phyloP scores from a whole-genome alignment of 2,888 invertebrate species.

The Pandemis corylana region DNA sequence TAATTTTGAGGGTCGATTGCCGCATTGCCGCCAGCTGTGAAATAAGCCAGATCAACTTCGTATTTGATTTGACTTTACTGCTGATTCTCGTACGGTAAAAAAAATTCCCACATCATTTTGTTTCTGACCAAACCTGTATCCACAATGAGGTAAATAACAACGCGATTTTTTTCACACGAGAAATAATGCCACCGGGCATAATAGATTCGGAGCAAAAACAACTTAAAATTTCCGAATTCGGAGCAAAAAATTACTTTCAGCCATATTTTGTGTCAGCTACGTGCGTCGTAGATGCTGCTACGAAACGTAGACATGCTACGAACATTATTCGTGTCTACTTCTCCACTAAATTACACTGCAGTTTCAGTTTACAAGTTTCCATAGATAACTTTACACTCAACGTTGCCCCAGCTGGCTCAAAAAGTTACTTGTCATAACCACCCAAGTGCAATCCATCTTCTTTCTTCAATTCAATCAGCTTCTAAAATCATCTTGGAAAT shows the following conservation, averaged over 20 bases:
- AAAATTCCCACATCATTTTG: too few relatives aligned
- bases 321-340: background rate
- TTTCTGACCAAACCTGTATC: too few relatives aligned
- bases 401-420: background rate
- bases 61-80: too few relatives aligned
- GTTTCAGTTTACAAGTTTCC: background rate
- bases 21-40: too few relatives aligned
- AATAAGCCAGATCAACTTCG: too few relatives aligned
- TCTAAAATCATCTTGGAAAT: background rate
- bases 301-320: conserved; percentile 3
- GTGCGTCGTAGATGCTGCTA: conserved; percentile 1
- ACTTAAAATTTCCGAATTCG: background rate
- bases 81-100: too few relatives aligned
- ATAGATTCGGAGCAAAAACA: background rate
- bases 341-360: background rate
- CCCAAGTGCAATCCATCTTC: background rate
- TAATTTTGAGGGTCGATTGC: too few relatives aligned
- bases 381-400: background rate
- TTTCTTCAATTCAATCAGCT: background rate
- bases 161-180: too few relatives aligned
- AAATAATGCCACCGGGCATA: too few relatives aligned
- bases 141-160: too few relatives aligned
- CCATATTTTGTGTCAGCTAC: background rate
- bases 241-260: too few relatives aligned
- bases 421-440: background rate